Evolutionary conservation across 1,140 invertebrate species (phyloP), one percentile per base, ranked within the genome.

Genomic region (Cylas formicarius): DNA sequence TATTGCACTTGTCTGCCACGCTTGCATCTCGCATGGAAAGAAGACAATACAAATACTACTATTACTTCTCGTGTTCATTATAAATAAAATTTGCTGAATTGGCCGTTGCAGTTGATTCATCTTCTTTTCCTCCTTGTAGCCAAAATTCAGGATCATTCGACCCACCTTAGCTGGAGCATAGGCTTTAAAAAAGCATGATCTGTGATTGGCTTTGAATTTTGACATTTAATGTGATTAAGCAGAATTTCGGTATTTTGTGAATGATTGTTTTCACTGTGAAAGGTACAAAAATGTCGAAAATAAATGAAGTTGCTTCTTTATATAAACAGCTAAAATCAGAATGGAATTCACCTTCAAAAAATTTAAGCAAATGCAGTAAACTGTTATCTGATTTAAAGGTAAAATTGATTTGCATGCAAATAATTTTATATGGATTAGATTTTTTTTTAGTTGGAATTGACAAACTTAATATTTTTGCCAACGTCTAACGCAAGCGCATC

Each of bases 401-500:
- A 69, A 63, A 7, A 22, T 45, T 48, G 16, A 48, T 14, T 13
- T 10, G 18, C 36, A 16, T 32, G 13, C 8, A 8, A 18, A 7
- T 27, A 9, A 14, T n/a, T n/a, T 46, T 33, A 42, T 40, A 40
- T 16, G 13, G 40, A 50, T 17, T 34, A 35, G 14, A 31, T 31
- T 5, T 6, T 31, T 53, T 62, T 63, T 46, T 38, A 92, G 89
- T 70, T 94, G 52, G 84, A 80, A 4, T 69, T 95, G 20, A 93
- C 90, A 0, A 80, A 83, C 62, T 70, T 92, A 23, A 79, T 81
- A 40, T 95, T 92, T 68, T 67, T 97, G 21, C 92, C 92, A 18
- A 92, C 86, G 44, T 81, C 84, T 51, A 85, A 86, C 57, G 72
- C 72, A 19, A 71, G 74, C 37, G 86, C 86, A 22, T 79, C 82